These are phyloP conservation scores for Harpagus bidentatus DNA, from an alignment of 2,113 vertebrate genomes.

Conservation along the genomic window DNA sequence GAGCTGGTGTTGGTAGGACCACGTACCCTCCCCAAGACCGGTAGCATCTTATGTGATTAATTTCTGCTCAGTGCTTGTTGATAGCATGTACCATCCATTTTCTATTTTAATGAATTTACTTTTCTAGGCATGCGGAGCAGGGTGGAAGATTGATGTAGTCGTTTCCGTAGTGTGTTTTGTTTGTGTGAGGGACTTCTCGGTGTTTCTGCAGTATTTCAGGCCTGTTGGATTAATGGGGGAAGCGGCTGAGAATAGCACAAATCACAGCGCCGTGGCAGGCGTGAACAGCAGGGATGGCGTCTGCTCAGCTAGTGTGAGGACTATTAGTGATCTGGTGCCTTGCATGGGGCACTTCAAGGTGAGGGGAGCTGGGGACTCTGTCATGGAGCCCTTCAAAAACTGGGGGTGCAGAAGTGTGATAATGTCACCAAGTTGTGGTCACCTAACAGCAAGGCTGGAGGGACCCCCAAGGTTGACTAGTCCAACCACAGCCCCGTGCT, in stretches of 20 bases:
- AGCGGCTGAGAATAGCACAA: background rate
- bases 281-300: background rate
- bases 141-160: background rate
- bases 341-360: background rate
- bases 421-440: background rate
- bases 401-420: background rate
- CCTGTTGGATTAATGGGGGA: background rate
- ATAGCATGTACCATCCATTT: background rate
- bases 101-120: background rate
- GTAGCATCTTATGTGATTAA: background rate
- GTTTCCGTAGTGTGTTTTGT: background rate
- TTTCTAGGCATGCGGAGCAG: rapidly evolving
- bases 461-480: background rate
- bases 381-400: background rate
- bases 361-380: background rate
- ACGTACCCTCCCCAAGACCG: rapidly evolving
- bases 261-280: background rate
- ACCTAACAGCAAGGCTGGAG: background rate
- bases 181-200: background rate
- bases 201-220: background rate
- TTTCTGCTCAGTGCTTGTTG: background rate
- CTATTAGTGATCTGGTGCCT: background rate
- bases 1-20: background rate
- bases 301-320: background rate
- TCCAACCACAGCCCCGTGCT: background rate